phyloP scores from a whole-genome alignment of 2,797 vertebrate species.

The Sternotherus odoratus region DNA sequence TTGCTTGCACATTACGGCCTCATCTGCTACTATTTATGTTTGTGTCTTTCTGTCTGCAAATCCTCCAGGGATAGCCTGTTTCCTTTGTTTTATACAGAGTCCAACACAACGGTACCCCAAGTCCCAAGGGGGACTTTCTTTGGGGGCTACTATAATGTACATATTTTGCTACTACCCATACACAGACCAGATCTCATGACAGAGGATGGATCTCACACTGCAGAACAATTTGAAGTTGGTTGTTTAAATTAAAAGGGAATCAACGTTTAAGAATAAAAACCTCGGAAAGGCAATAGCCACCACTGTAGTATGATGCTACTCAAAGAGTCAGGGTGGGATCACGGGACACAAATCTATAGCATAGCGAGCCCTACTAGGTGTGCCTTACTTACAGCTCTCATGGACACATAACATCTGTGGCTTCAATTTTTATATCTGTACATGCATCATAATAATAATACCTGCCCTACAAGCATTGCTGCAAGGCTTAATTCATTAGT shows the following conservation, averaged over 20 bases:
- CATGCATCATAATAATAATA: no score
- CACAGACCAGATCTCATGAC: neutral
- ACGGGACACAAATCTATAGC: neutral
- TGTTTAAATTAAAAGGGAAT: constrained; percentile 36
- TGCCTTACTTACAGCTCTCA: no score
- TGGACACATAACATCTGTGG: neutral
- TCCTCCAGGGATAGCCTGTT: neutral
- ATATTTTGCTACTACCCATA: neutral
- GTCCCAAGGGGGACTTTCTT: neutral
- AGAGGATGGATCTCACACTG: neutral
- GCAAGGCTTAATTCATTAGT: neutral
- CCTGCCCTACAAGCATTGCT: neutral
- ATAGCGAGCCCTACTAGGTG: neutral
- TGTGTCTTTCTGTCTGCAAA: neutral
- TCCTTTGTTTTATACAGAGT: neutral
- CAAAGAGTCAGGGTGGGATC: constrained; percentile 22
- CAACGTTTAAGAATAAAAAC: constrained; percentile 16
- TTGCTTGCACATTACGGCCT: neutral
- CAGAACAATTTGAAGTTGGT: constrained; percentile 20
- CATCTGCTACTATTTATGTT: neutral
- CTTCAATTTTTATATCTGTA: neutral
- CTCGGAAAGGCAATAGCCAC: constrained; percentile 3
- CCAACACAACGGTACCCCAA: neutral
- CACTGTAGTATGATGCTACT: neutral
- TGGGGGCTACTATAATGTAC: neutral